phyloP scores from a whole-genome alignment of 2,888 invertebrate genomes.

The Physocephala rufipes region DNA sequence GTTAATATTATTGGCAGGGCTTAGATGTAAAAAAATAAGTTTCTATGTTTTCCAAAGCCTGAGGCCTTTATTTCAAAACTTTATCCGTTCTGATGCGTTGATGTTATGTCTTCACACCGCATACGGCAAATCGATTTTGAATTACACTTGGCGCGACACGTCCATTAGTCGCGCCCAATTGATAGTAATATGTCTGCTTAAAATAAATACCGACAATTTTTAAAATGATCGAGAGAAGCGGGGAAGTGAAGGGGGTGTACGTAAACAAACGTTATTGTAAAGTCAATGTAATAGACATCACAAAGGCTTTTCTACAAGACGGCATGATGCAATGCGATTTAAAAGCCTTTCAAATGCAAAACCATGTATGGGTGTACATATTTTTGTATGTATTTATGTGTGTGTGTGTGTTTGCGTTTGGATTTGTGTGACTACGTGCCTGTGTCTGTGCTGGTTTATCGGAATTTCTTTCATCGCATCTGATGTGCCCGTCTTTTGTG shows the following conservation, averaged over 20 bases:
- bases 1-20: no score
- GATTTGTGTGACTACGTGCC: not conserved
- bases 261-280: not conserved
- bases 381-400: not conserved
- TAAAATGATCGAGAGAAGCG: not conserved
- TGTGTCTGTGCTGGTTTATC: constrained; percentile 13
- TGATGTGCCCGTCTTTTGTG: constrained; percentile 9
- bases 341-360: not conserved
- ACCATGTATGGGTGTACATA: no score
- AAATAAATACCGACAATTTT: constrained; percentile 11
- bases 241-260: not conserved
- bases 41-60: no score
- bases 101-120: no score
- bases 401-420: constrained; percentile 21
- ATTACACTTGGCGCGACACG: no score
- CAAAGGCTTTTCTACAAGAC: not conserved
- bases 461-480: no score
- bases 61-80: no score
- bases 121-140: no score
- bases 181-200: no score
- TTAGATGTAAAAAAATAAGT: no score
- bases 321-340: not conserved
- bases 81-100: no score
- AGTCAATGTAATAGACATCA: not conserved
- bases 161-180: no score